Conservation (phyloP, 2,888 invertebrate species). For the Tetropium fuscum region DNA sequence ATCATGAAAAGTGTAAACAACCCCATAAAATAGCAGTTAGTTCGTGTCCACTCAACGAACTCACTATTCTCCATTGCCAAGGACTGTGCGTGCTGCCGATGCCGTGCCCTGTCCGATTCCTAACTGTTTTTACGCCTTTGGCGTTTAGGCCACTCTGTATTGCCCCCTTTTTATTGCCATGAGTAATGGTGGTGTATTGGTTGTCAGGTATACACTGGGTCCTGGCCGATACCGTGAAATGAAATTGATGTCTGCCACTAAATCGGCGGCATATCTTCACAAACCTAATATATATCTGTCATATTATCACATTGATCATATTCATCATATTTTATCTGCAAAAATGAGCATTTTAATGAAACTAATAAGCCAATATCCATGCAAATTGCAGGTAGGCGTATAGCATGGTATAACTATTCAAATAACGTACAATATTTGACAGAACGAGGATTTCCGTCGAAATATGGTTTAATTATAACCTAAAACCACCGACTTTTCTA, state of each 20-base stretch:
- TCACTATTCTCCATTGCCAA: background rate
- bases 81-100: slow-evolving; percentile 1
- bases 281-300: slow-evolving; percentile 2
- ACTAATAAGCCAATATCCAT: no score
- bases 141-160: slow-evolving; percentile 1
- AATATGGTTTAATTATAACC: no score
- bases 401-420: no score
- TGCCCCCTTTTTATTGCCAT: slow-evolving; percentile 2
- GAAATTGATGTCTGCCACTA: slow-evolving; percentile 3
- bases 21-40: slow-evolving; percentile 20
- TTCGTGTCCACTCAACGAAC: slow-evolving; percentile 8
- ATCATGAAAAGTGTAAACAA: slow-evolving; percentile 20
- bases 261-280: slow-evolving; percentile 4
- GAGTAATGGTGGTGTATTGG: slow-evolving; percentile 8
- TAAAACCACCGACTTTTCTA: no score
- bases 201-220: slow-evolving; percentile 3
- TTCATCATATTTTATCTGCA: no score
- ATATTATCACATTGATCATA: no score
- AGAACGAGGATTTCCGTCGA: no score
- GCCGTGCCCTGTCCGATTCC: background rate
- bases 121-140: background rate
- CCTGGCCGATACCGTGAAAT: slow-evolving; percentile 6
- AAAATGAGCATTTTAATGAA: no score
- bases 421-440: no score
- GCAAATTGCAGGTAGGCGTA: no score